Evolutionary conservation across 2,113 vertebrate genomes (phyloP).

Genomic region (Jacana jacana): DNA sequence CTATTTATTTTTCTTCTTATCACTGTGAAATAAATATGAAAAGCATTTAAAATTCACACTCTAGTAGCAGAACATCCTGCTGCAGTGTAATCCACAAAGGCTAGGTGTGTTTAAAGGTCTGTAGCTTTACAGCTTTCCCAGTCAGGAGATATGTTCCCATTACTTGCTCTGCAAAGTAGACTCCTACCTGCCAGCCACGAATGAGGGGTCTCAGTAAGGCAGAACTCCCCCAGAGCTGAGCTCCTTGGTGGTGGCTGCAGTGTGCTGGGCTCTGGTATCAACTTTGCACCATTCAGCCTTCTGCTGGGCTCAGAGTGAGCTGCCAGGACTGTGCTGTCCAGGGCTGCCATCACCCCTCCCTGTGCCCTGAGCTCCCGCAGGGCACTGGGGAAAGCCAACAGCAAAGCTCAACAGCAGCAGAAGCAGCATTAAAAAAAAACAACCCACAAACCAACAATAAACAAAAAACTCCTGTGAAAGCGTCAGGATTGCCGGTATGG

Average conservation of each 20-base stretch:
- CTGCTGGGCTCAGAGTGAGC: not conserved
- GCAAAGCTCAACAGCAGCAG: not conserved
- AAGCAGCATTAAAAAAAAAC: not conserved
- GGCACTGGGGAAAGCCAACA: not conserved
- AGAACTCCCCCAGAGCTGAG: not conserved
- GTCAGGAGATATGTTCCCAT: not conserved
- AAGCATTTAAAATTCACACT: not conserved
- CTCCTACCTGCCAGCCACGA: not conserved
- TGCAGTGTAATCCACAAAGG: not conserved
- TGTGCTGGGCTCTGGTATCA: too few species aligned
- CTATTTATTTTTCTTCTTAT: not conserved
- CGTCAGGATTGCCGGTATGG: not conserved
- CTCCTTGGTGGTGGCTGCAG: not conserved
- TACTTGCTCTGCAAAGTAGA: not conserved
- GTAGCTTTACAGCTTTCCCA: not conserved
- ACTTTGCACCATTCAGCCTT: not conserved
- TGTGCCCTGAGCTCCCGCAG: not conserved
- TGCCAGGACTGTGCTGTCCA: not conserved
- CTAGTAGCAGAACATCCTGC: not conserved
- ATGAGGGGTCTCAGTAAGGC: not conserved
- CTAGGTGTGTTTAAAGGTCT: fast-evolving
- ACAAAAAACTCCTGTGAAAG: not conserved
- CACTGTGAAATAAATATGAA: not conserved
- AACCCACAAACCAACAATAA: not conserved
- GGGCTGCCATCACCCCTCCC: too few species aligned